These are phyloP conservation scores for Hycleus phaleratus DNA, from an alignment of 1,140 invertebrate species.

Conservation along the genomic window DNA sequence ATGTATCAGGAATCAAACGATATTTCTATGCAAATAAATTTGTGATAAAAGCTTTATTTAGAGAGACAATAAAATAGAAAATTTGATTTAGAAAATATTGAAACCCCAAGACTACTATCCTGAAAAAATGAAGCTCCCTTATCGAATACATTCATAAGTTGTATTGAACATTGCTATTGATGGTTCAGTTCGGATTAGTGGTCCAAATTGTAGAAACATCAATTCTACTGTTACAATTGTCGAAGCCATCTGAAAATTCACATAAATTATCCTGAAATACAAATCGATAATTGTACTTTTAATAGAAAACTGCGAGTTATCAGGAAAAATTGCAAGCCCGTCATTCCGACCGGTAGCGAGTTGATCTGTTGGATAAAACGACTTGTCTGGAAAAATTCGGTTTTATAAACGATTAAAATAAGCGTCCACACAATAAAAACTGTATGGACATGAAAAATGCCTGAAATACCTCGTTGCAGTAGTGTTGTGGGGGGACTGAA, in stretches of 20 bases:
- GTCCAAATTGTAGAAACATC: slow-evolving; percentile 52
- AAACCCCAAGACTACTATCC: too few relatives aligned
- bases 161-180: not conserved
- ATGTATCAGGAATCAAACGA: slow-evolving; percentile 19
- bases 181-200: not conserved
- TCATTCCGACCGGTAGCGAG: slow-evolving; percentile 49
- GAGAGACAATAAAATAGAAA: not conserved
- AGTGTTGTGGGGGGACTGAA: slow-evolving; percentile 48
- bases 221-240: slow-evolving; percentile 62
- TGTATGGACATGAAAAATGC: too few relatives aligned
- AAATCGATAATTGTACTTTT: slow-evolving; percentile 42
- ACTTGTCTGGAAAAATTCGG: slow-evolving; percentile 7
- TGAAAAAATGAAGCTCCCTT: too few relatives aligned
- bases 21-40: slow-evolving; percentile 24
- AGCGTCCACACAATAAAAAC: not conserved
- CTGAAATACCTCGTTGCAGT: slow-evolving; percentile 45
- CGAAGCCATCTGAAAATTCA: slow-evolving; percentile 50
- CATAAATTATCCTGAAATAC: not conserved
- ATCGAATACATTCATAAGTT: not conserved
- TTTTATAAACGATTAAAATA: not conserved
- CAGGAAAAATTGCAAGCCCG: slow-evolving; percentile 54
- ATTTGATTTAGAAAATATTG: not conserved
- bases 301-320: slow-evolving; percentile 55
- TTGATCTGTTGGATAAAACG: slow-evolving; percentile 41
- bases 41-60: not conserved